A percentile compares a stretch with the other conserved stretches of the same genome.
These are phyloP conservation scores for human DNA, from an alignment of 2,113 vertebrate genomes.

Conservation along the genomic window GRCh38 chr7:141059001-141059500, in stretches of 20 bases:
- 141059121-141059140: too few relatives aligned
- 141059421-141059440: neutral
- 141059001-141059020: neutral
- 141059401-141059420: neutral
- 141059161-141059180: too few relatives aligned
- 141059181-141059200: too few relatives aligned
- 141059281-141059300: neutral
- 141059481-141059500: slow-evolving; percentile 18
- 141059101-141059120: too few relatives aligned
- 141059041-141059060: neutral
- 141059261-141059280: slow-evolving; percentile 23
- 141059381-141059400: slow-evolving; percentile 24
- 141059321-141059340: slow-evolving; percentile 26
- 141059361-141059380: slow-evolving; percentile 23
- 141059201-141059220: too few relatives aligned
- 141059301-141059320: neutral
- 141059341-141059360: neutral
- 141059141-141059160: too few relatives aligned
- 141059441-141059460: neutral
- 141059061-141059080: too few relatives aligned
- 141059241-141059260: slow-evolving; percentile 3
- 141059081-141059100: too few relatives aligned
- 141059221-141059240: neutral
- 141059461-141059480: neutral
- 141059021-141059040: neutral